Conservation (phyloP, 2,797 vertebrate species). For the Molothrus aeneus region DNA sequence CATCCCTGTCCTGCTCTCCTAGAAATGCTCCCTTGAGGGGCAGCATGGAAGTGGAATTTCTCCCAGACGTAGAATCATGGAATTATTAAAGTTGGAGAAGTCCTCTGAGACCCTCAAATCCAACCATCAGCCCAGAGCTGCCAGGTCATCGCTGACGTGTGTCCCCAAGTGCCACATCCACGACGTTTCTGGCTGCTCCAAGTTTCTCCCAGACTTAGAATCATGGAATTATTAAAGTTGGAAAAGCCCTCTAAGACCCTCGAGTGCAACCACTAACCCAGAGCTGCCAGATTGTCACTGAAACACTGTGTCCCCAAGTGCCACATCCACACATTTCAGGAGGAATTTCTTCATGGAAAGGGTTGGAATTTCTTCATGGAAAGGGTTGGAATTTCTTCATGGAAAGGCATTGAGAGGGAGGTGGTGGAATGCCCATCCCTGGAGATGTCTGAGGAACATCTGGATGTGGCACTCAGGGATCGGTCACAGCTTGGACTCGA, state of each 20-base stretch:
- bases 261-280: not conserved
- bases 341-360: not conserved
- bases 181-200: too few species aligned
- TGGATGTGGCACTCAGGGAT: too few species aligned
- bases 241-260: not conserved
- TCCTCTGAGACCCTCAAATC: not conserved
- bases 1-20: not conserved
- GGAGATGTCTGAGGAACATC: too few species aligned
- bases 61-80: not conserved
- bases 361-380: not conserved
- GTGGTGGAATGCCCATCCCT: too few species aligned
- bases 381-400: not conserved
- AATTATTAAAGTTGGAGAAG: not conserved
- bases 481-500: too few species aligned
- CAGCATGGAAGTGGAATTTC: not conserved
- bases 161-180: too few species aligned
- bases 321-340: not conserved
- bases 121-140: not conserved
- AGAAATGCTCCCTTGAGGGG: not conserved
- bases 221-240: not conserved
- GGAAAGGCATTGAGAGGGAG: too few species aligned
- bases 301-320: not conserved
- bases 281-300: accelerated
- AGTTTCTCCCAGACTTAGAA: too few species aligned
- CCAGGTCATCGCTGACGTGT: too few species aligned